These are phyloP conservation scores for Ptilorrhoa leucosticta DNA, from an alignment of 2,113 vertebrate species.

Conservation along the genomic window DNA sequence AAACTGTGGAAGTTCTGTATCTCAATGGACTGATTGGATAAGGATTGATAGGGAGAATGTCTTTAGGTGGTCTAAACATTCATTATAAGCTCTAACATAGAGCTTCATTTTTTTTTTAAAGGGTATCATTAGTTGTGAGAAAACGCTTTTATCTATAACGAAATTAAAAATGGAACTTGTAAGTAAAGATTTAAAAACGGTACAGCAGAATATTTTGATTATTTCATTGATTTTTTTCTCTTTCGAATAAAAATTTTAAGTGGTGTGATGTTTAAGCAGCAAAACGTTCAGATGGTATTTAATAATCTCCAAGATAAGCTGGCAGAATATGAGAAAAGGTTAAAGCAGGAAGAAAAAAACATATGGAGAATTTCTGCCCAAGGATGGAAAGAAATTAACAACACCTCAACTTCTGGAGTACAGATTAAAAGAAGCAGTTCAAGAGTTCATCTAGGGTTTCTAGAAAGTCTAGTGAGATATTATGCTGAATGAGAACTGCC, in stretches of 20 bases:
- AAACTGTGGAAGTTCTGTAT: not conserved
- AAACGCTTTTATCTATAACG: not conserved
- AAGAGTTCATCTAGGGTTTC: not conserved
- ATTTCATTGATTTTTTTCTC: not conserved
- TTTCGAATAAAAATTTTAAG: slow-evolving; percentile 61
- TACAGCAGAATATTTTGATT: not conserved
- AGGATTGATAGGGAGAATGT: not conserved
- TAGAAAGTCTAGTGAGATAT: not conserved
- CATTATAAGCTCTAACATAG: not conserved
- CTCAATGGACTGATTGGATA: not conserved
- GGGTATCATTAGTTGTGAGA: not conserved
- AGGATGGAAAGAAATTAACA: not conserved
- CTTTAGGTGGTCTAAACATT: not conserved
- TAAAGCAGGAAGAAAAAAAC: slow-evolving; percentile 51
- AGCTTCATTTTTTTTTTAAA: not conserved
- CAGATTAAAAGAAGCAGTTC: not conserved
- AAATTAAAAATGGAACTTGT: not conserved
- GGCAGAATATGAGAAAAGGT: slow-evolving; percentile 58
- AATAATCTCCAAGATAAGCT: slow-evolving; percentile 67
- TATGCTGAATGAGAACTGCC: not conserved
- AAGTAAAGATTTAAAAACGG: not conserved
- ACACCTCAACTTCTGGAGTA: not conserved
- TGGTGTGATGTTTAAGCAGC: slow-evolving; percentile 57
- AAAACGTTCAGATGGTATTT: slow-evolving; percentile 61
- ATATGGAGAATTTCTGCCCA: slow-evolving; percentile 26